Conservation (phyloP, 2,888 invertebrate species). For the Oscheius myriophilus region DNA sequence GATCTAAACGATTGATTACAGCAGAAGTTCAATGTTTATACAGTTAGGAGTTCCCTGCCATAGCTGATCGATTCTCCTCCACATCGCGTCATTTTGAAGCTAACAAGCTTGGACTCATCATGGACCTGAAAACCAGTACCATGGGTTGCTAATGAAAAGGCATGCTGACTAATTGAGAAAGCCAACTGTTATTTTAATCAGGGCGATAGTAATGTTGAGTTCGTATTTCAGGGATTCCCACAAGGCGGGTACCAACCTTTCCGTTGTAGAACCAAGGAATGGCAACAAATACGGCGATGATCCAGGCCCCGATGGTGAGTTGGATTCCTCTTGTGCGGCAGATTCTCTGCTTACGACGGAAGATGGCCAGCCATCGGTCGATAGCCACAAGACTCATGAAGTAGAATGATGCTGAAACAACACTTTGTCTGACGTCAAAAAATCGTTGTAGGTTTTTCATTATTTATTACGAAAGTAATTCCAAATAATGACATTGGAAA, state of each 20-base stretch:
- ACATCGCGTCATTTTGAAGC: slow-evolving; percentile 14
- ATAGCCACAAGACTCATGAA: slow-evolving; percentile 52
- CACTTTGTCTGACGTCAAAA: not conserved
- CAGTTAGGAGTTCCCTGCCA: slow-evolving; percentile 13
- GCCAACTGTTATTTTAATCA: too few species aligned
- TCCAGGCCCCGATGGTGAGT: slow-evolving; percentile 41
- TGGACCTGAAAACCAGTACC: not conserved
- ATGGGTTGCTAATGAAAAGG: not conserved
- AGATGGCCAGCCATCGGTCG: slow-evolving; percentile 55
- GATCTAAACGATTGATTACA: slow-evolving; percentile 26
- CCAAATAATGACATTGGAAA: too few species aligned
- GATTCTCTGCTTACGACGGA: slow-evolving; percentile 39
- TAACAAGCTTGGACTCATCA: not conserved
- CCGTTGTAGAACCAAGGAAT: slow-evolving; percentile 36
- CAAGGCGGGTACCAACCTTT: not conserved
- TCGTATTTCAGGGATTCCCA: too few species aligned
- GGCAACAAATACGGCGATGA: slow-evolving; percentile 41
- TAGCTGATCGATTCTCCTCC: slow-evolving; percentile 13
- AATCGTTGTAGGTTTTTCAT: too few species aligned
- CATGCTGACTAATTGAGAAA: too few species aligned
- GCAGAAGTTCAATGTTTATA: not conserved
- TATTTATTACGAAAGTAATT: too few species aligned
- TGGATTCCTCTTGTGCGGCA: slow-evolving; percentile 30
- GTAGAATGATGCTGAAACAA: slow-evolving; percentile 44
- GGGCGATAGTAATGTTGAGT: too few species aligned